Conservation (phyloP, 2,888 invertebrate genomes). For the Cepaea hortensis region DNA sequence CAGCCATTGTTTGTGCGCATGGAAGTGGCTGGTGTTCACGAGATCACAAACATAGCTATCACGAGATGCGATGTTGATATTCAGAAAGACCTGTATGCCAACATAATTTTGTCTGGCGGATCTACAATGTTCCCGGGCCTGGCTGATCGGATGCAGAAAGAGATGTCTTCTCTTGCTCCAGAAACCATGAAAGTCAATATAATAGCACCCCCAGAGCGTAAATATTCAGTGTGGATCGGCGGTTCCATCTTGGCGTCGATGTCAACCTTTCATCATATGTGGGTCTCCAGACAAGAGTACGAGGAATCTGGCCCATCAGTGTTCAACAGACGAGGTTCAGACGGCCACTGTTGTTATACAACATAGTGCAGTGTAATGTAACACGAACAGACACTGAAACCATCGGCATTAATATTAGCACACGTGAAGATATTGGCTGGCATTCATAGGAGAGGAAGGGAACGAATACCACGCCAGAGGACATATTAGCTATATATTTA, state of each 20-base stretch:
- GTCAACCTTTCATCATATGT: too few species aligned
- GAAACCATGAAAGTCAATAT: not conserved
- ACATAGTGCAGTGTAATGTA: too few species aligned
- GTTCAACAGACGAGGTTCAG: too few species aligned
- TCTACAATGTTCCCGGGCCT: constrained; percentile 9
- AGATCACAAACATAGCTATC: not conserved
- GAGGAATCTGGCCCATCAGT: constrained; percentile 3
- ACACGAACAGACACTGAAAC: too few species aligned
- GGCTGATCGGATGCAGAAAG: constrained; percentile 44
- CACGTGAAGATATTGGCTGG: too few species aligned
- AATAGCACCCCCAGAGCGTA: constrained; percentile 5
- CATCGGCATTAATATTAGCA: too few species aligned
- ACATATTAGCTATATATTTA: not conserved
- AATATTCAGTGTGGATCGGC: constrained; percentile 15
- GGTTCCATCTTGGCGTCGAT: not conserved
- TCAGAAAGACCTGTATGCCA: constrained; percentile 8
- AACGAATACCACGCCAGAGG: not conserved
- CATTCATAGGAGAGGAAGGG: too few species aligned
- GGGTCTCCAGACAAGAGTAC: not conserved
- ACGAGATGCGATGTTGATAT: constrained; percentile 14
- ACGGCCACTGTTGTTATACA: too few species aligned
- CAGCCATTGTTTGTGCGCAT: constrained; percentile 69
- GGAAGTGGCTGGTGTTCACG: constrained; percentile 6
- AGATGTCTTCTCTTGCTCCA: not conserved
- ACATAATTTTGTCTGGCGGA: constrained; percentile 5